These are phyloP conservation scores for Trochalopteron elliotii DNA, from an alignment of 2,113 vertebrate genomes.

Conservation along the genomic window DNA sequence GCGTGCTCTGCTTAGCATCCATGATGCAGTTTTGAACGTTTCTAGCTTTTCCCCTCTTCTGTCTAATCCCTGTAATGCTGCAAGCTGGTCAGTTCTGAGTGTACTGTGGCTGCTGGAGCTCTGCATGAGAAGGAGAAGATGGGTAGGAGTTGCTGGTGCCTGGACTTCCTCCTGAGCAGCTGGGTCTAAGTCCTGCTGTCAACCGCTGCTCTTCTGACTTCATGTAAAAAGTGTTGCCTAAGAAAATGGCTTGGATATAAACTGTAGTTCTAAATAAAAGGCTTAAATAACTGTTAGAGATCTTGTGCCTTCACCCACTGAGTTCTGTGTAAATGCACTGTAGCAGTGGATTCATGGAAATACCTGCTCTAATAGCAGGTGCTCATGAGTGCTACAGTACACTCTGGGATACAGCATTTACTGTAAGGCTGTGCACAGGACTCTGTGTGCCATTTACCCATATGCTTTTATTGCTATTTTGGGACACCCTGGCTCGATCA, in stretches of 20 bases:
- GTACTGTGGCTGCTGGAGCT: background rate
- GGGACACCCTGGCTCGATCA: conserved; percentile 10
- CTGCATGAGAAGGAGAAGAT: background rate
- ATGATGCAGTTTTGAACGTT: background rate
- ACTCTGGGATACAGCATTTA: background rate
- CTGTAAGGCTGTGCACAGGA: background rate
- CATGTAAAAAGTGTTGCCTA: background rate
- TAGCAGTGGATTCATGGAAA: background rate
- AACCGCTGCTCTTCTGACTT: background rate
- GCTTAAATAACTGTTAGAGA: background rate
- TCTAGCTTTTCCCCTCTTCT: background rate
- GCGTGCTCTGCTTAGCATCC: background rate
- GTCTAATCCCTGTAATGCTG: conserved; percentile 13
- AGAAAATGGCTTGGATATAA: background rate
- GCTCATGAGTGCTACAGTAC: background rate
- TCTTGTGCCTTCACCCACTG: background rate
- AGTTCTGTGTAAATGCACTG: background rate
- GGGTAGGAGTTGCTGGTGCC: background rate
- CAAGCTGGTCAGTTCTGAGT: background rate
- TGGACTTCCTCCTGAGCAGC: background rate
- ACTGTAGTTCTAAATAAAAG: background rate
- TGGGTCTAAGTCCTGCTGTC: background rate
- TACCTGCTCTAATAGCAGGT: background rate
- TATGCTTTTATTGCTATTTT: conserved; percentile 50
- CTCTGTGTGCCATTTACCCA: background rate